Evolutionary conservation across 30 jellyfish, hydroid and myxozoan genomes (phyloP).

Genomic region (Aurelia sp.): DNA sequence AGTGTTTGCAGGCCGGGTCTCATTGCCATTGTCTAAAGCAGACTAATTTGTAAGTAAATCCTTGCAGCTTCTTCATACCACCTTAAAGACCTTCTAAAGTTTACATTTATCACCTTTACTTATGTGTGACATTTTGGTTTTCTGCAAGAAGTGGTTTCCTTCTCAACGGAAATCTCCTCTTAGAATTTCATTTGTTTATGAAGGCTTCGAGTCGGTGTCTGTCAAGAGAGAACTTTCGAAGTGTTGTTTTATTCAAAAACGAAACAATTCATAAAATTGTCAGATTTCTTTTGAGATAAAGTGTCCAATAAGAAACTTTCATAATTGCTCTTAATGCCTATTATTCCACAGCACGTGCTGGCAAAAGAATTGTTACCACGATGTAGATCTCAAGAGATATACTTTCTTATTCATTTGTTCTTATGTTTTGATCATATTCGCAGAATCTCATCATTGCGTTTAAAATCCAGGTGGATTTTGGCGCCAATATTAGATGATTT

Average conservation of each 20-base stretch:
- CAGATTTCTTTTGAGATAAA: background rate
- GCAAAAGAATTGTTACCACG: conserved; percentile 13
- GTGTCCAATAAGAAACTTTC: background rate
- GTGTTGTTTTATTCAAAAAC: too few species aligned
- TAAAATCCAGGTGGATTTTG: conserved; percentile 44
- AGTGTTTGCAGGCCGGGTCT: conserved; percentile 13
- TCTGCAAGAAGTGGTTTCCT: conserved; percentile 57
- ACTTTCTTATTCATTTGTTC: background rate
- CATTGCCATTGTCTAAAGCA: background rate
- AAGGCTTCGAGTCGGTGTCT: too few species aligned
- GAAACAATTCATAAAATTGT: too few species aligned
- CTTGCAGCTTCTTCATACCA: background rate
- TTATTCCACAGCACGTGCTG: conserved; percentile 21
- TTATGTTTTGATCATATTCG: background rate
- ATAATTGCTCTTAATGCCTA: background rate
- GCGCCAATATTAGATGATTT: conserved; percentile 50
- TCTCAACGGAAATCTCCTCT: conserved; percentile 69
- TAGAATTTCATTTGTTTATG: conserved; percentile 32
- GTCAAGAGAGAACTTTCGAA: too few species aligned
- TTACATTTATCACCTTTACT: background rate
- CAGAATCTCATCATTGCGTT: background rate
- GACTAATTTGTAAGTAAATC: conserved; percentile 4
- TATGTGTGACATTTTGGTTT: conserved; percentile 40
- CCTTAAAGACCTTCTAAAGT: background rate
- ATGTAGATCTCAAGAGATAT: conserved; percentile 5